These are phyloP conservation scores for Puntigrus tetrazona DNA, from an alignment of 2,113 vertebrate genomes.

Conservation along the genomic window DNA sequence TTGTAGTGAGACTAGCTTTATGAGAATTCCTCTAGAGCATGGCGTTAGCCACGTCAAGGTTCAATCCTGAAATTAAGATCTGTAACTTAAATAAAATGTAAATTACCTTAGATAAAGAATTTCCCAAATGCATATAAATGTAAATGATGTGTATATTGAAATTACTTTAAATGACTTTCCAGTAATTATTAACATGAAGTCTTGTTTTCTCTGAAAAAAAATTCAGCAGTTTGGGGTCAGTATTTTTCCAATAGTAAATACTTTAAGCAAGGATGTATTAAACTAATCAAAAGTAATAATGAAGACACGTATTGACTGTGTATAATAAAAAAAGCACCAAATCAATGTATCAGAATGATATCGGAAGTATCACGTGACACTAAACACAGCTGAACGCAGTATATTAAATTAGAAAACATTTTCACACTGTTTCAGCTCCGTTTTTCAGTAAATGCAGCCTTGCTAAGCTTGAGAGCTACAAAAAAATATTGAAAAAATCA, in stretches of 20 bases:
- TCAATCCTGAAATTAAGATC: background rate
- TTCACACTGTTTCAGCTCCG: background rate
- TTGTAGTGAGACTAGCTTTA: background rate
- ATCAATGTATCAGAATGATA: background rate
- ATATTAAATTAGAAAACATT: background rate
- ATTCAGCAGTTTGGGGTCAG: background rate
- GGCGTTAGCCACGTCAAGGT: background rate
- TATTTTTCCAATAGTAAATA: background rate
- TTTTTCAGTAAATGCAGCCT: background rate
- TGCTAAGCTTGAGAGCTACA: background rate
- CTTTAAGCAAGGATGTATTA: background rate
- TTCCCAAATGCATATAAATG: background rate
- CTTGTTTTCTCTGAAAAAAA: background rate
- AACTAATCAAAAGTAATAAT: no score
- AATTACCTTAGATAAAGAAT: background rate
- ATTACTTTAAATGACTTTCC: background rate
- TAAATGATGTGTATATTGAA: background rate
- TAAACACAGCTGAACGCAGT: background rate
- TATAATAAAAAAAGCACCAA: no score
- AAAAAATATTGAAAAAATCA: background rate
- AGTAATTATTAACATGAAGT: conserved; percentile 23
- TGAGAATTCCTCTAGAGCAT: background rate
- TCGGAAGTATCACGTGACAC: background rate
- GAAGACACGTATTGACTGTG: no score
- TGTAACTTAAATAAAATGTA: background rate